Percentiles rank a stretch among this genome's conserved stretches.
Evolutionary conservation across 2,888 invertebrate species (phyloP).

Genomic region (Spilosoma lubricipeda): DNA sequence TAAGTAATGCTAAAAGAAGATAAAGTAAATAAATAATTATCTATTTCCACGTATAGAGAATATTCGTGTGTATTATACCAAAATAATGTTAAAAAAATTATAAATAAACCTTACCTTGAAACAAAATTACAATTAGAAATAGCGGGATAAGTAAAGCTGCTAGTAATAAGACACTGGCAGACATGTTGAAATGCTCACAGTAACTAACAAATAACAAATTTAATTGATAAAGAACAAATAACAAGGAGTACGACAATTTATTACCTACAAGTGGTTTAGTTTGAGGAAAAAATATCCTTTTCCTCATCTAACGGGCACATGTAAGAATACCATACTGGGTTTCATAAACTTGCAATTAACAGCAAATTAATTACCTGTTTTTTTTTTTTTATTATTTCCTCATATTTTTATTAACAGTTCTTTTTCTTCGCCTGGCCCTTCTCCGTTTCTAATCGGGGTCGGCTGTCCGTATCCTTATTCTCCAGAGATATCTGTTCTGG

Average conservation of each 20-base stretch:
- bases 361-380: neutral
- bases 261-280: too few species aligned
- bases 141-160: neutral
- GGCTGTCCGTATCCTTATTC: too few species aligned
- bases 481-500: too few species aligned
- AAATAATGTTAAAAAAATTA: neutral
- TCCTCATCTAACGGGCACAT: neutral
- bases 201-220: neutral
- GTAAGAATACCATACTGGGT: neutral
- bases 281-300: slow-evolving; percentile 14
- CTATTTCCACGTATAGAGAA: neutral
- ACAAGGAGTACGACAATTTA: neutral
- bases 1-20: neutral
- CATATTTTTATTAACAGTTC: too few species aligned
- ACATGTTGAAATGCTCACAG: neutral
- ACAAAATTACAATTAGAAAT: neutral
- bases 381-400: neutral
- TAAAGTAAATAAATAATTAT: neutral
- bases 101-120: neutral
- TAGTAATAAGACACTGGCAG: neutral
- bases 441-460: too few species aligned
- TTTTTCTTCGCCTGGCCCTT: too few species aligned
- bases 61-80: neutral
- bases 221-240: neutral
- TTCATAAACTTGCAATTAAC: neutral